These are phyloP conservation scores for Pheosia gnoma DNA, from an alignment of 2,888 invertebrate species.

Conservation along the genomic window DNA sequence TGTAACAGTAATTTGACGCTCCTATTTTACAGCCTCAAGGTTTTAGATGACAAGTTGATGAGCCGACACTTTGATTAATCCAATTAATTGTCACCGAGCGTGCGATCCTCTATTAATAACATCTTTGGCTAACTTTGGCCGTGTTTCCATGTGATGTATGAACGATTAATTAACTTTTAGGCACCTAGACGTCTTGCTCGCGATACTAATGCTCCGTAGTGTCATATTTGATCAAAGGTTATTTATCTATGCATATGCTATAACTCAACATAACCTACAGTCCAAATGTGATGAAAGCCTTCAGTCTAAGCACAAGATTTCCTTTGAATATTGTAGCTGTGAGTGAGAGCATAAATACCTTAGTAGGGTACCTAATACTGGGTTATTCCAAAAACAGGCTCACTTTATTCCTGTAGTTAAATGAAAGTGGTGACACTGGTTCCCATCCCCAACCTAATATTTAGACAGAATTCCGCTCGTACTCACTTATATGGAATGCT, in stretches of 20 bases:
- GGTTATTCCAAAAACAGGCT: too few species aligned
- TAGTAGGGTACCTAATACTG: too few species aligned
- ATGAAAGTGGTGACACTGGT: too few species aligned
- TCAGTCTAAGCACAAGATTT: too few species aligned
- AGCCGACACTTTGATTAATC: constrained; percentile 8
- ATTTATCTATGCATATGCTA: too few species aligned
- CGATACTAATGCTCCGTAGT: neutral
- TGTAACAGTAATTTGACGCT: neutral
- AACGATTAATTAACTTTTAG: constrained; percentile 6
- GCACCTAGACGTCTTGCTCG: neutral
- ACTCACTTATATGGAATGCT: neutral
- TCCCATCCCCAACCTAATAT: neutral
- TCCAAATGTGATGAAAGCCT: too few species aligned
- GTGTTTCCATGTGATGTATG: constrained; percentile 1
- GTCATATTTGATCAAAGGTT: neutral
- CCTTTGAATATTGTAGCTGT: too few species aligned
- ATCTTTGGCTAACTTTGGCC: constrained; percentile 4
- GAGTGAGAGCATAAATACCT: too few species aligned
- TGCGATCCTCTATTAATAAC: constrained; percentile 7
- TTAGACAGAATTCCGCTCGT: neutral
- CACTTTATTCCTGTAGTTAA: too few species aligned
- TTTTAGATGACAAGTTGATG: constrained; percentile 8
- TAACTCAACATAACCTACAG: too few species aligned
- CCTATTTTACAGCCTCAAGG: constrained; percentile 4
- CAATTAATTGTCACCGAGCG: constrained; percentile 8